Evolutionary conservation across 2,888 invertebrate species (phyloP), one percentile per base, ranked within the genome.

Genomic region (Notocelia uddmanniana): DNA sequence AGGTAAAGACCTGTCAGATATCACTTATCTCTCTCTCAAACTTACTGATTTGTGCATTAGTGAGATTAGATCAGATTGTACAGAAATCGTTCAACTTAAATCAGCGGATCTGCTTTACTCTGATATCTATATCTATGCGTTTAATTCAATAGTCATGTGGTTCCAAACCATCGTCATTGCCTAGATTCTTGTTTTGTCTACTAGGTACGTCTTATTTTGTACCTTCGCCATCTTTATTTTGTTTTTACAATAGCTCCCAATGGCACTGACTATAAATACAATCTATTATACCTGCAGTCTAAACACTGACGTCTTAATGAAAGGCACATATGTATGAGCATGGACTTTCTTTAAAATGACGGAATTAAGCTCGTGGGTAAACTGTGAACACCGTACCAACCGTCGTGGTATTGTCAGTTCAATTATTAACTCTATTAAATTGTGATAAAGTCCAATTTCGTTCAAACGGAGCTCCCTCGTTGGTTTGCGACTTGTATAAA

Each of bases 401-500:
- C 52, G 37, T 37, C n/a, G 34, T 5, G 6, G 26, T 67, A 67
- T 67, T 45, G 55, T 67, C 66, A 57, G 66, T 67, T 57, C 57
- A 23, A 67, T 57, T 57, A 67, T 41, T 57, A 66, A 34, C 26
- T 66, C 66, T 55, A 55, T 66, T 57, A 45, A 26, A 67, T 57
- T 45, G 64, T 26, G 19, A 41, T 45, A 41, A 54, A 67, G n/a
- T 67, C 55, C 26, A 66, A 55, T 66, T 52, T 66, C 55, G 45
- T 54, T 66, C 55, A 67, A 67, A 57, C 45, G 55, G 11, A 41
- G 26, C 23, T n/a, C 8, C 13, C 57, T 67, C 66, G 66, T 45
- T 67, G 66, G 55, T 67, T 67, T 26, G 66, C 66, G 66, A 67
- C 23, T 41, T 67, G 55, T 66, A 55, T 66, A 67, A 15, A n/a